Evolutionary conservation across 2,797 vertebrate species (phyloP), one percentile per base, ranked within the genome.

Genomic region (Cirrhinus mrigala): DNA sequence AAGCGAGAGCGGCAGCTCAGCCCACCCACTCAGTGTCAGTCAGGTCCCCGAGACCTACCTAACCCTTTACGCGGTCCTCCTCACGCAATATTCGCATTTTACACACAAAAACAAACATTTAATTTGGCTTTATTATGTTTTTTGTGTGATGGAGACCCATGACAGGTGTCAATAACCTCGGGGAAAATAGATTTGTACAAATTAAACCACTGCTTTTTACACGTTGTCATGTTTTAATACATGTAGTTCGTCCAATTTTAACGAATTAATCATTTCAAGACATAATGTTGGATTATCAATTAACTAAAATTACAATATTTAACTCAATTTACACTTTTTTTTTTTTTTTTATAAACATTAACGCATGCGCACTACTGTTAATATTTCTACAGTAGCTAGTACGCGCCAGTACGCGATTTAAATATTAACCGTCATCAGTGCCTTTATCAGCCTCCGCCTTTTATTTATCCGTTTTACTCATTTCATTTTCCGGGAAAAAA

Each of bases 1-100:
- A 93, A 98, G 97, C 97, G 93, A 93, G 92, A 94, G 93, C 94
- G 90, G 96, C 95, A 90, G 96, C 96, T 95, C 95, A 94, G 96
- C 96, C 97, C 96, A 97, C 92, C 92, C 93, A 85, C 70, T 68
- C 56, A 37, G 60, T 66, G 78, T 94, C 93, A 94, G 74, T 94
- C 93, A 94, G 94, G 78, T 81, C 22, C 29, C 78, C 62, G 24
- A 52, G 60, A 95, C 92, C 92, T 91, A 29, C 14, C 91, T 85
- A 91, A 92, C 89, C 91, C 90, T 90, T 52, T 89, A 90, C 86
- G 89, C 91, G 92, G 93, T 93, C 94, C 92, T 94, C n/a, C 4
- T 64, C 6, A 18, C 15, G 14, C 11, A 29, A 48, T 62, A 29
- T 27, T 6, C 14, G 15, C 24, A 12, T 48, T 27, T 50, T 75